Evolutionary conservation across 35 echinoderm and acorn worm species (phyloP), one percentile per base, ranked within the genome.

Genomic region (Anneissia japonica): DNA sequence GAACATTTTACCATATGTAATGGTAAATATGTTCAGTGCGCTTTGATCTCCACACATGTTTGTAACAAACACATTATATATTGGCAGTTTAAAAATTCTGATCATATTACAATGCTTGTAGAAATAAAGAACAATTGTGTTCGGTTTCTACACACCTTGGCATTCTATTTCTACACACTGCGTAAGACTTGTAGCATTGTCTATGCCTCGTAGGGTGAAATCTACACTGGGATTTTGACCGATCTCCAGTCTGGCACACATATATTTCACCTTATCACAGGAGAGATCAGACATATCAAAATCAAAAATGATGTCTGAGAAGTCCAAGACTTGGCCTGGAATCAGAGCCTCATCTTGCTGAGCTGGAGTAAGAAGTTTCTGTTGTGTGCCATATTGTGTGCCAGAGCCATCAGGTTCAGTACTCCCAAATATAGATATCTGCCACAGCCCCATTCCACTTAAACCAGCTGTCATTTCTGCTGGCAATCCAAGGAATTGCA

Each of bases 401-500:
- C 91, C 94, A 72, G 46, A 34, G 34, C 94, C 94, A 77, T 93
- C 87, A 35, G 73, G 37, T 29, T 85, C 77, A 34, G 38, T 85
- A 45, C 91, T 97, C 5, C 91, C 94, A 77, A 88, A 97, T 0
- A 92, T 72, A 31, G 83, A 90, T 6, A 97, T 38, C 34, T 90
- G 87, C 94, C 94, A 97, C 12, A 97, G 83, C n/a, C 94, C 90
- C 28, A 83, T 88, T 23, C 94, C 94, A 64, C 51, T 64, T 64
- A 64, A 9, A 64, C 9, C 51, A 64, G 51, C 51, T 9, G 51
- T 19, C 2, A 64, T 64, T 9, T 64, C 51, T 64, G 51, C 51
- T 64, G 51, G 51, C 21, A 64, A 23, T 3, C 5, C 51, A 64
- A 9, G 51, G 51, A 64, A 64, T 9, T 23, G 51, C 51, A 64